Percentiles rank a stretch among this genome's conserved stretches.
Conservation (phyloP, 2,113 vertebrate genomes). For the Lepisosteus oculatus region DNA sequence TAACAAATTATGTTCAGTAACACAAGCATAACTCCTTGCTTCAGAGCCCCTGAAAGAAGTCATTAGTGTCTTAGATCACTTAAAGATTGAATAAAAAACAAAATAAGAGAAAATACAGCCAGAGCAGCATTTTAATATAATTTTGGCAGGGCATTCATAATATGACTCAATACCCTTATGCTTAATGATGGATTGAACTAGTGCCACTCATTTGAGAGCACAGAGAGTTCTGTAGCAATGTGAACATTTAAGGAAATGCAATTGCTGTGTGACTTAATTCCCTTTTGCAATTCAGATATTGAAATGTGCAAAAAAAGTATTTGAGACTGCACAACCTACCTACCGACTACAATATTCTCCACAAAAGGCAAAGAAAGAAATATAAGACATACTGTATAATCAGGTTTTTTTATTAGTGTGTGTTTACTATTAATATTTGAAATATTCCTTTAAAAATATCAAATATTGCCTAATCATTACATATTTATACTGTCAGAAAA, state of each 20-base stretch:
- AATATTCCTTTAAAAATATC: too few relatives aligned
- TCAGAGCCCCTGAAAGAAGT: background rate
- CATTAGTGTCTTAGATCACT: background rate
- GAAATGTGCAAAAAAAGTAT: conserved; percentile 25
- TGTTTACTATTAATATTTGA: too few relatives aligned
- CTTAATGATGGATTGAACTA: conserved; percentile 32
- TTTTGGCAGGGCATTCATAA: conserved; percentile 7
- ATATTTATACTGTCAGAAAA: too few relatives aligned
- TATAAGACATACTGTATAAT: too few relatives aligned
- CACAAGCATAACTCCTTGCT: conserved; percentile 47
- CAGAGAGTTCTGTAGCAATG: conserved; percentile 26
- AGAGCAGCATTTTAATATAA: conserved; percentile 12
- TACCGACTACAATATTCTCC: conserved; percentile 9
- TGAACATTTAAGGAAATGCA: conserved; percentile 29
- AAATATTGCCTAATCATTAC: too few relatives aligned
- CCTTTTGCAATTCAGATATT: conserved; percentile 31
- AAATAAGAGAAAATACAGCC: background rate
- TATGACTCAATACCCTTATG: conserved; percentile 9
- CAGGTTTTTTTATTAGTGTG: too few relatives aligned
- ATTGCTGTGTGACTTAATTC: conserved; percentile 37
- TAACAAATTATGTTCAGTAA: conserved; percentile 60
- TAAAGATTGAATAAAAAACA: background rate
- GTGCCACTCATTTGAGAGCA: conserved; percentile 18
- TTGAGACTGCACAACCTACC: conserved; percentile 23
- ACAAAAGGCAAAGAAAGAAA: too few relatives aligned